Evolutionary conservation across 2,797 vertebrate species (phyloP), one percentile per base, ranked within the genome.

Genomic region (Malurus leucopterus): DNA sequence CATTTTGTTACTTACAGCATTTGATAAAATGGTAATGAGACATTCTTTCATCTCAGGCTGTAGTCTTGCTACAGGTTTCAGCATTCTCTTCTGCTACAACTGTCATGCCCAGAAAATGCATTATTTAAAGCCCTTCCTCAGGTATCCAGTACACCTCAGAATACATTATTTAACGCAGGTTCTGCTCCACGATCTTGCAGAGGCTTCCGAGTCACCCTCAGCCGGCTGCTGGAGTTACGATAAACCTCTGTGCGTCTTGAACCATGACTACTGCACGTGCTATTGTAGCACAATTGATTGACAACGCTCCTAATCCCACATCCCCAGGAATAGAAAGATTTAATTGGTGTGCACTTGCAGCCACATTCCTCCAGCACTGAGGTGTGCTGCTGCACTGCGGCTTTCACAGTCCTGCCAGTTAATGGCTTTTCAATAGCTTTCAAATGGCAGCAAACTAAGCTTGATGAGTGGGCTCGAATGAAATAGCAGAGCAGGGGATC

Each of bases 1-100:
- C 50, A 51, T 93, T 93, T 88, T 91, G 91, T 93, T 98, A 99
- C 99, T 99, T 97, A 99, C 99, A 99, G 98, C 98, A 98, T 97
- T 99, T 99, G 98, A 99, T 98, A 96, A 99, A 99, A 98, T 98
- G 98, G 93, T 98, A 99, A 97, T 99, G 98, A 98, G 98, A 98
- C 99, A 99, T 99, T 96, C 97, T 98, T 96, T 98, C 97, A 93
- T 93, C 93, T 96, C 95, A 96, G 92, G 86, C 79, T 91, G 92
- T 67, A 91, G 83, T 83, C 96, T 93, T 94, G 96, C 97, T 91
- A 96, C 95, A 96, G 97, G 97, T 97, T 97, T 97, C 97, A 90
- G 96, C 94, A 96, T 96, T 92, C 95, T 95, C 96, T 95, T 95
- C 93, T 92, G 91, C 92, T 92, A 87, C 77, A 85, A 69, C 93